Evolutionary conservation across 2,888 invertebrate genomes (phyloP).

Genomic region (Lasioglossum leucozonium): DNA sequence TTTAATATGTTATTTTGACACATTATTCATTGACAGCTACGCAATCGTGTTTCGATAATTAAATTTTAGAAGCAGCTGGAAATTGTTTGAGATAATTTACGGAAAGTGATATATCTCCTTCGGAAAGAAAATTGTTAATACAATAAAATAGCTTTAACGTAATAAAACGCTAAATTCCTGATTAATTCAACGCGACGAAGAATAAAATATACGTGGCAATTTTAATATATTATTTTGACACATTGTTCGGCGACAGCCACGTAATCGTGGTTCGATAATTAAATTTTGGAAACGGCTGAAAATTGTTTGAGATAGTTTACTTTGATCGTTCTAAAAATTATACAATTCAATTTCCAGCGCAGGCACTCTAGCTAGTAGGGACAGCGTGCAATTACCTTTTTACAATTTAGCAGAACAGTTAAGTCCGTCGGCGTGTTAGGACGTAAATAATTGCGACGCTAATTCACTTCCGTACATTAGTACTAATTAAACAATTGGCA

Average conservation of each 20-base stretch:
- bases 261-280: background rate
- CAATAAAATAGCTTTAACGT: no score
- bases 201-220: background rate
- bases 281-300: background rate
- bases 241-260: background rate
- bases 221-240: background rate
- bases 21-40: background rate
- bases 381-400: background rate
- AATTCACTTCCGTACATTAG: background rate
- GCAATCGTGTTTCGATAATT: background rate
- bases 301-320: background rate
- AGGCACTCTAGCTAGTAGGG: background rate
- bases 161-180: background rate
- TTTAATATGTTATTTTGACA: background rate
- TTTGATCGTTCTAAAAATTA: no score
- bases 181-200: background rate
- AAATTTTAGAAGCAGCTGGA: background rate
- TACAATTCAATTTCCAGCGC: background rate
- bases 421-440: background rate
- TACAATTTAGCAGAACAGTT: background rate
- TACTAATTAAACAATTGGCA: conserved; percentile 27
- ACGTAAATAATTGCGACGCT: background rate
- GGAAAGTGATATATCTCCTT: no score
- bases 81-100: background rate
- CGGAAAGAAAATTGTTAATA: no score